These are phyloP conservation scores for Leptinotarsa tumamoca DNA, from an alignment of 2,888 invertebrate genomes.

Conservation along the genomic window DNA sequence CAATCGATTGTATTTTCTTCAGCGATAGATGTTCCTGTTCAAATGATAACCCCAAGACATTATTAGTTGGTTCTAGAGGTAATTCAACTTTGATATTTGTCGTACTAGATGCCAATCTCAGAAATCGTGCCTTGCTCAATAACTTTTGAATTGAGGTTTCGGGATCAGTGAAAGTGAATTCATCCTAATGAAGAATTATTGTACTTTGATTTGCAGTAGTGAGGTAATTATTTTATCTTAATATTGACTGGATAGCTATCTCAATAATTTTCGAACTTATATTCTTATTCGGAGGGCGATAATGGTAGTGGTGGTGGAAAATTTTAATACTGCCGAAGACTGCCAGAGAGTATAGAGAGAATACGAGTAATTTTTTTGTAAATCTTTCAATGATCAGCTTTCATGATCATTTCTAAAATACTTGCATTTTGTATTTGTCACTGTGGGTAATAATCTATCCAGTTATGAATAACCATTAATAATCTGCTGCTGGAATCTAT, in stretches of 20 bases:
- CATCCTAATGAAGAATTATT: background rate
- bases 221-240: background rate
- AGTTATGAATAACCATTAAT: background rate
- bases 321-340: too few species aligned
- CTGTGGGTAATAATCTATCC: background rate
- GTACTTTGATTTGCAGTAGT: background rate
- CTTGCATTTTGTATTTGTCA: background rate
- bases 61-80: background rate
- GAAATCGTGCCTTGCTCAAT: slow-evolving; percentile 6
- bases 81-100: slow-evolving; percentile 12
- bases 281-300: too few species aligned
- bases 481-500: background rate
- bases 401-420: background rate
- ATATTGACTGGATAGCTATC: background rate
- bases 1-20: background rate
- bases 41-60: background rate
- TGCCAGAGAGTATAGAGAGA: too few species aligned
- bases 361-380: too few species aligned
- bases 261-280: background rate
- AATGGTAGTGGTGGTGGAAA: too few species aligned
- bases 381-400: background rate
- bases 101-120: background rate
- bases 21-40: background rate
- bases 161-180: slow-evolving; percentile 16
- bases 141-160: slow-evolving; percentile 18